phyloP scores from a whole-genome alignment of 2,797 vertebrate species.

The Chloroceryle inda region DNA sequence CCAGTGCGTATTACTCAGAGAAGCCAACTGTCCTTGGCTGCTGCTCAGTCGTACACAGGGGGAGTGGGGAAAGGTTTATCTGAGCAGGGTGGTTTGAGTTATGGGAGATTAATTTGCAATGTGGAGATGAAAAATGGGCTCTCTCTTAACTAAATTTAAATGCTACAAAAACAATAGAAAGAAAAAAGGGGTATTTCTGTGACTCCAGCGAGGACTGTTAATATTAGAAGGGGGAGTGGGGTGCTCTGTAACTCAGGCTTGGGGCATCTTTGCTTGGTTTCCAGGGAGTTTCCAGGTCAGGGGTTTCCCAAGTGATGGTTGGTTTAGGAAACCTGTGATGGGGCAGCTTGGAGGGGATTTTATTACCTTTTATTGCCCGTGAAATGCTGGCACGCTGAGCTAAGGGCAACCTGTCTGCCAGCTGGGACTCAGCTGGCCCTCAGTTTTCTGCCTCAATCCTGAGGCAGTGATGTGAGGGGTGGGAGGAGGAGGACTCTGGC shows the following conservation, averaged over 20 bases:
- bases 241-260: no score
- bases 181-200: background rate
- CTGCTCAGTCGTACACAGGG: background rate
- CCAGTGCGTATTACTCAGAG: background rate
- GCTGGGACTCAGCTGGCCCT: background rate
- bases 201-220: background rate
- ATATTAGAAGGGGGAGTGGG: background rate
- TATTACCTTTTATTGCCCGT: background rate
- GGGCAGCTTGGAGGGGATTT: background rate
- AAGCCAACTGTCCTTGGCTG: constrained; percentile 43
- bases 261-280: background rate
- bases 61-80: background rate
- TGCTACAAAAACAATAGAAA: background rate
- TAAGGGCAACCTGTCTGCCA: background rate
- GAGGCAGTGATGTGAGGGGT: background rate
- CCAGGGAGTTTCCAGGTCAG: background rate
- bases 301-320: background rate
- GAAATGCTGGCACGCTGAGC: background rate
- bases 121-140: background rate
- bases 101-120: background rate
- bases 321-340: background rate
- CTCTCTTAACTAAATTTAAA: background rate
- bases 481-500: background rate
- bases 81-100: background rate
- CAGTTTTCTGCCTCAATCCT: background rate